Evolutionary conservation across 2,113 vertebrate genomes (phyloP), one percentile per base, ranked within the genome.

Genomic region (Herpetotheres cachinnans): DNA sequence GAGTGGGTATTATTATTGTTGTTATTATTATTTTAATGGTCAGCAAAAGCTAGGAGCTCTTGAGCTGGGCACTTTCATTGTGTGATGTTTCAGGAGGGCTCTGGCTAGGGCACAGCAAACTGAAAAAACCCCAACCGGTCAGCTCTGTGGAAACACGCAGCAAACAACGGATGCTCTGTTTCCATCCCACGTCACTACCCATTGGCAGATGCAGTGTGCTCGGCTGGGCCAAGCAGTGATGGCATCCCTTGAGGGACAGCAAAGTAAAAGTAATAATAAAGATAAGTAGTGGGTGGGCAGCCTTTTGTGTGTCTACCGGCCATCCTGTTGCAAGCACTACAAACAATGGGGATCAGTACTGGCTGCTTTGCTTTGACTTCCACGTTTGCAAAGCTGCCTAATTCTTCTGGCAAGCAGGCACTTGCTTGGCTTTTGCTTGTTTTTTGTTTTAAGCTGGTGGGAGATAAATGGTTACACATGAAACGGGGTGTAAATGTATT

Each of bases 1-100:
- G 40, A 81, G 20, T 63, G 0, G 2, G 21, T 3, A 0, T 17
- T 69, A 40, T 61, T 65, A 21, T 0, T 9, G 40, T 40, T 20
- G 4, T 8, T 22, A 44, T 3, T 26, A 5, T 61, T 42, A 34
- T 58, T 90, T 79, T 42, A 72, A 56, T 7, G 3, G 16, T 27
- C 44, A 83, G 72, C 30, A 77, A 44, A 89, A 58, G 11, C 40
- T 0, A 3, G 46, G 83, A 56, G 22, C 34, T 89, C 30, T 22
- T 0, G 1, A 34, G 19, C 63, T 3, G 9, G 42, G 47, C 29
- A 9, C 20, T 38, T 58, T 3, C 46, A 11, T 42, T 36, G 19
- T 44, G 29, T 62, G 82, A 79, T 76, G 34, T 74, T 12, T 0
- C 36, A 32, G 63, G 27, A 34, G n/a, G 21, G 54, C 32, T 78